phyloP scores from a whole-genome alignment of 2,888 invertebrate genomes.

The Acrobasis repandana region DNA sequence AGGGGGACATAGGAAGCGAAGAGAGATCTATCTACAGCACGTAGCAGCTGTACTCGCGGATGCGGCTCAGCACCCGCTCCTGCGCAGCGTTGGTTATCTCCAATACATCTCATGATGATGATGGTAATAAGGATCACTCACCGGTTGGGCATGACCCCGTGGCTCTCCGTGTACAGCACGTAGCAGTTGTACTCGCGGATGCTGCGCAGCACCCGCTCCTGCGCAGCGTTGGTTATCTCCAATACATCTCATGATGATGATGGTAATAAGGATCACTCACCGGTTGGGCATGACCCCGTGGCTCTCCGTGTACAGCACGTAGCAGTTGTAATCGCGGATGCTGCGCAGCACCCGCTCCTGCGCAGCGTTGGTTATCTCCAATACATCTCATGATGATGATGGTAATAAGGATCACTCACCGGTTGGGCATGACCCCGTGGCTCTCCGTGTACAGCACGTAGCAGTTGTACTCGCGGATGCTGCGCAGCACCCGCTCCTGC shows the following conservation, averaged over 20 bases:
- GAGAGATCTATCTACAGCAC: too few species aligned
- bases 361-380: conserved; percentile 8
- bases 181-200: conserved; percentile 46
- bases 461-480: conserved; percentile 44
- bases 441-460: conserved; percentile 50
- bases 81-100: conserved; percentile 24
- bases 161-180: conserved; percentile 45
- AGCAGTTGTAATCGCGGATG: conserved; percentile 45
- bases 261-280: neutral
- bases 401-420: conserved; percentile 44
- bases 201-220: conserved; percentile 41
- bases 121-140: neutral
- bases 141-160: conserved; percentile 33
- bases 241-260: neutral
- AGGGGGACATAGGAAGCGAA: too few species aligned
- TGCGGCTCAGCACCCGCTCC: conserved; percentile 42
- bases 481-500: conserved; percentile 39
- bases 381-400: too few species aligned
- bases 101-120: neutral
- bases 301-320: conserved; percentile 46
- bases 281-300: conserved; percentile 36
- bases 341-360: conserved; percentile 42
- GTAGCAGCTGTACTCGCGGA: conserved; percentile 44
- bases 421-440: conserved; percentile 38
- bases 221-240: conserved; percentile 16